Evolutionary conservation across 2,797 vertebrate species (phyloP).

Genomic region (Anniella stebbinsi): DNA sequence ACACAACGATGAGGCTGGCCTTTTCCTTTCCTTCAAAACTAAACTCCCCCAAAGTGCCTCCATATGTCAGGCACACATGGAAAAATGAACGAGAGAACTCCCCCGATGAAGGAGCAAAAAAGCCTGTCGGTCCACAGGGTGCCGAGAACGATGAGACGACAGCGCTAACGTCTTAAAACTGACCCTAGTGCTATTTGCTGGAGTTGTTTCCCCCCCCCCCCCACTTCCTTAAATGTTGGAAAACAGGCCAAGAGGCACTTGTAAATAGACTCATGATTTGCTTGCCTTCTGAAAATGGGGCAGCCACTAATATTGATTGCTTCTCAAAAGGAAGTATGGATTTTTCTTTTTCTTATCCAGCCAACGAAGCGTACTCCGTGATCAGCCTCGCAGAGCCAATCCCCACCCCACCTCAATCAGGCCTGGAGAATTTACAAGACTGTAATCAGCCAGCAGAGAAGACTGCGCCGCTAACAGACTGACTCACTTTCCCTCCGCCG

Average conservation of each 20-base stretch:
- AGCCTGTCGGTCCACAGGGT: slow-evolving; percentile 70
- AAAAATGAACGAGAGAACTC: slow-evolving; percentile 47
- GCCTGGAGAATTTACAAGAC: slow-evolving; percentile 56
- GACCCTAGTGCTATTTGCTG: slow-evolving; percentile 48
- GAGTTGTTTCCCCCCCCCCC: slow-evolving; percentile 17
- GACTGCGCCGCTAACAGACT: slow-evolving; percentile 13
- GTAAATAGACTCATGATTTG: slow-evolving; percentile 70
- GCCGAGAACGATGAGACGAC: slow-evolving; percentile 70
- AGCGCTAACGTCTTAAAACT: slow-evolving; percentile 62
- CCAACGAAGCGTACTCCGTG: slow-evolving; percentile 30
- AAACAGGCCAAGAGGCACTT: slow-evolving; percentile 62
- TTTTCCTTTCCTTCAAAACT: not conserved
- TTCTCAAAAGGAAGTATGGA: slow-evolving; percentile 33
- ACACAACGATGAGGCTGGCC: slow-evolving; percentile 11
- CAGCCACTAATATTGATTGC: slow-evolving; percentile 55
- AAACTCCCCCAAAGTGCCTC: slow-evolving; percentile 15
- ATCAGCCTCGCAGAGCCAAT: accelerated
- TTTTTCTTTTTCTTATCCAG: not conserved
- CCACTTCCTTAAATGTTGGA: not conserved
- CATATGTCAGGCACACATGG: slow-evolving; percentile 60
- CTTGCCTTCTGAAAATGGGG: slow-evolving; percentile 61
- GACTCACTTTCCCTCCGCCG: slow-evolving; percentile 2
- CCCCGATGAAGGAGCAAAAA: slow-evolving; percentile 43
- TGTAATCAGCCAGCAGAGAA: slow-evolving; percentile 49
- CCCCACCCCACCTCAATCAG: slow-evolving; percentile 29